phyloP scores from a whole-genome alignment of 92 coral and sea anemone species.

The Anthopleura xanthogrammica region DNA sequence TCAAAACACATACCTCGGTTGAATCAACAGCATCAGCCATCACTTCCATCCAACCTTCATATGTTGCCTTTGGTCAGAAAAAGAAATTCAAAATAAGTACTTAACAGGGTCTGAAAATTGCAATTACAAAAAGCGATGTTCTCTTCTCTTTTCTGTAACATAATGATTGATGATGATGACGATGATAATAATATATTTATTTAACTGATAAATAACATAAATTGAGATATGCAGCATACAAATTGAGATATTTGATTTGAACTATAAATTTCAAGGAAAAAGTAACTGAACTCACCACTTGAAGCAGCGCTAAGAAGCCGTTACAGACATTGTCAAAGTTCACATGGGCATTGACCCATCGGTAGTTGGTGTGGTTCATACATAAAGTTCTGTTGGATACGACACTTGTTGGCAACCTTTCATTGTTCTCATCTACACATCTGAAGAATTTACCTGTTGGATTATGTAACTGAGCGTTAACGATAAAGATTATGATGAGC shows the following conservation, averaged over 20 bases:
- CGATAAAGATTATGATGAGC: neutral
- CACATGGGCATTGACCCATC: constrained; percentile 76
- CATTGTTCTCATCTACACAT: constrained; percentile 49
- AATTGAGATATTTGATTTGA: too few species aligned
- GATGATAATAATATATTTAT: too few species aligned
- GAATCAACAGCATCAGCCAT: constrained; percentile 91
- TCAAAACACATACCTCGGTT: constrained; percentile 48
- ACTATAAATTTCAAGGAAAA: neutral
- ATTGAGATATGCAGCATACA: too few species aligned
- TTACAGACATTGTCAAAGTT: constrained; percentile 85
- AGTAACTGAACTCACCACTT: constrained; percentile 64
- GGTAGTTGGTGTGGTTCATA: constrained; percentile 46
- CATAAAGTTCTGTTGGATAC: constrained; percentile 59
- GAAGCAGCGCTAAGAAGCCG: constrained; percentile 82
- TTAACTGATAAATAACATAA: too few species aligned
- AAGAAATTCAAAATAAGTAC: neutral
- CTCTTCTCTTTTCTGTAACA: too few species aligned
- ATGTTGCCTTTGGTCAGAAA: constrained; percentile 67
- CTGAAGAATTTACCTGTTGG: constrained; percentile 71
- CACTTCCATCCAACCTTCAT: constrained; percentile 93
- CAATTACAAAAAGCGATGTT: too few species aligned
- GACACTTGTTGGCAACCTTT: constrained; percentile 26
- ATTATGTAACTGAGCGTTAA: neutral
- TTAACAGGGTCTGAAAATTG: too few species aligned
- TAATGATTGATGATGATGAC: too few species aligned